Evolutionary conservation across 2,888 invertebrate species (phyloP).

Genomic region (Drosophila peninsularis): DNA sequence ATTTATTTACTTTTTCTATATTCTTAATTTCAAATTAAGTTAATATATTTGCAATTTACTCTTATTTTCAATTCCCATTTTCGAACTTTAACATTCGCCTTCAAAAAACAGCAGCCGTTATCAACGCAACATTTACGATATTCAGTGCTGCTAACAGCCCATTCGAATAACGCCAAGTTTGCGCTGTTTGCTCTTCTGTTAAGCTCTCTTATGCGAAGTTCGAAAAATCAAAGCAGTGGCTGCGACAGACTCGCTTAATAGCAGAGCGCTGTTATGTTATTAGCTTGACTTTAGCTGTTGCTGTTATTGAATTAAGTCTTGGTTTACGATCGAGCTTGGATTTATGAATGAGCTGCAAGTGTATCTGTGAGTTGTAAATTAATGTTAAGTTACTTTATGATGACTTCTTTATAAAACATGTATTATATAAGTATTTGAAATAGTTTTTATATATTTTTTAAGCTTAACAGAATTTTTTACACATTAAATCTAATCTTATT

Average conservation of each 20-base stretch:
- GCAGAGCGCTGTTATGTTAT: constrained; percentile 8
- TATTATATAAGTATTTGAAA: not conserved
- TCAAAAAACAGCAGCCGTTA: constrained; percentile 15
- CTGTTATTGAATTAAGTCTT: constrained; percentile 16
- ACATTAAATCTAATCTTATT: too few species aligned
- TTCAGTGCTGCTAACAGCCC: constrained; percentile 28
- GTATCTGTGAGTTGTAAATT: not conserved
- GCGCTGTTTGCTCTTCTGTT: constrained; percentile 19
- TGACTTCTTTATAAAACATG: too few species aligned
- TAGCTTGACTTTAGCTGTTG: constrained; percentile 7
- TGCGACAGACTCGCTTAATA: constrained; percentile 15
- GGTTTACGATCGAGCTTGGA: constrained; percentile 16
- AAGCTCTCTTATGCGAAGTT: constrained; percentile 33
- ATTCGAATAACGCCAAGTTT: constrained; percentile 62
- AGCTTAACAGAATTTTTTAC: not conserved
- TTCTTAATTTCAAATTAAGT: not conserved
- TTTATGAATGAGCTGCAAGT: constrained; percentile 4
- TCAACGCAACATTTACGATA: constrained; percentile 34
- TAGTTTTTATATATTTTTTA: not conserved
- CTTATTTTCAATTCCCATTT: not conserved
- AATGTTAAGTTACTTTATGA: not conserved
- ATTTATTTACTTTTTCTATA: too few species aligned
- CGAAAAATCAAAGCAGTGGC: constrained; percentile 44
- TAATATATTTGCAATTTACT: not conserved
- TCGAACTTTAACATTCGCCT: not conserved